Base-by-base conservation (phyloP, 2,888 invertebrate species). In the Pandemis heparana region DNA sequence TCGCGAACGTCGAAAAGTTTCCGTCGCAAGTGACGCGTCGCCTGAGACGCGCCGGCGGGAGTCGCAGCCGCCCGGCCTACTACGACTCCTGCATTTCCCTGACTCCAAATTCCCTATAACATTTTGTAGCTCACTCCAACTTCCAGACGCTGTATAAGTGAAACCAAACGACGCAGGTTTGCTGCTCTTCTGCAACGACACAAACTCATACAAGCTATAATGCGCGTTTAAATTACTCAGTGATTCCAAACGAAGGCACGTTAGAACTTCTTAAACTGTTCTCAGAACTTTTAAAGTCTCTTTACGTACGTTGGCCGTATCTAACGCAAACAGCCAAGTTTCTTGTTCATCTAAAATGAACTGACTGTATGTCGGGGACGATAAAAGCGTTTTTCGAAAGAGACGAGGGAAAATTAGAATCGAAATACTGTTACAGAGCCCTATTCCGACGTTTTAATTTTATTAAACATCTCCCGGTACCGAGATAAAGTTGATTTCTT, bases 401-500 rank as follows among this genome's bases (percentile, higher is more conserved):
- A 81, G 79, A 81, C 81, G 80, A 85, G 79, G 83, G 80, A 86
- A 88, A 88, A 88, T 90, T 86, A 83, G 85, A 90, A 91, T 91
- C 83, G 85, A 86, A 91, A 91, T 90, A 87, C 89, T 83, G 86
- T 88, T 87, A 85, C 83, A 85, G 82, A 85, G 85, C 84, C 85
- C 84, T 82, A 84, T 85, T 88, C 87, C 85, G 87, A 90, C 90
- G 83, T 91, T 93, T 93, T 92, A 92, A 94, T 94, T 93, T 93
- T 92, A 93, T 92, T 92, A 91, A 92, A 90, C 91, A 90, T 89
- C 92, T 90, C 89, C 87, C 87, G 82, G 85, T 89, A 84, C 87
- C 85, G 85, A 89, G 89, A 92, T 92, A 92, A 92, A 93, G 91
- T 93, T 90, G 92, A 93, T 93, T 94, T 93, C 90, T 93, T 94